Conservation (phyloP, 1,140 invertebrate species). For the Sycobia sp. region DNA sequence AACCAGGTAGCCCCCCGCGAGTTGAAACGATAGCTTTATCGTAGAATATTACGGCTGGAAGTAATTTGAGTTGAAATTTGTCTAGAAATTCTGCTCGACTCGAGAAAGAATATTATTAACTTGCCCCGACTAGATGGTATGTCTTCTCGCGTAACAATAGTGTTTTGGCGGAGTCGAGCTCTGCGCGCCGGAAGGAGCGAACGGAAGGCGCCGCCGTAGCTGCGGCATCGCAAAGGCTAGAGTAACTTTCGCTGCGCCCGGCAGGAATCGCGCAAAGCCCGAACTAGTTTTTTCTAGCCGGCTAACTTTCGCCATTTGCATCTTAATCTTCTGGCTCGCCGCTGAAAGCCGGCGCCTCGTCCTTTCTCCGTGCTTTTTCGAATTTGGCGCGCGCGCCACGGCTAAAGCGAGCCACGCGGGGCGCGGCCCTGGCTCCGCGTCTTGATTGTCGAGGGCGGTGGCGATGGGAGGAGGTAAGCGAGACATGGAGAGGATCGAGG, state of each 20-base stretch:
- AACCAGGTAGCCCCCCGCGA: too few species aligned
- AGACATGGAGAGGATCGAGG: too few species aligned
- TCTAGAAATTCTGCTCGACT: not conserved
- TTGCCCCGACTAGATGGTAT: not conserved
- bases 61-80: not conserved
- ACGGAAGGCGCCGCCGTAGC: too few species aligned
- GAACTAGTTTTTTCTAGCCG: not conserved
- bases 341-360: not conserved
- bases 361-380: not conserved
- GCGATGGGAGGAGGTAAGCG: too few species aligned
- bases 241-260: not conserved
- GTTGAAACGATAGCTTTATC: too few species aligned
- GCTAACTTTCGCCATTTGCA: conserved; percentile 35
- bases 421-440: not conserved
- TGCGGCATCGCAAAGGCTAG: not conserved
- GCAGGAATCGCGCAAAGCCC: not conserved
- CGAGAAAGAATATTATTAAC: conserved; percentile 6
- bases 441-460: not conserved
- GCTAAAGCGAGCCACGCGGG: not conserved
- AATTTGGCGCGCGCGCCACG: conserved; percentile 7
- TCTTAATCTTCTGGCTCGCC: conserved; percentile 35
- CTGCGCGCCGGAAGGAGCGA: too few species aligned
- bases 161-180: not conserved
- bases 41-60: too few species aligned
- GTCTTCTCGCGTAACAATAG: conserved; percentile 5